Percentiles rank a stretch among this genome's conserved stretches.
Conservation (phyloP, 2,113 vertebrate species). For the Suncus etruscus region DNA sequence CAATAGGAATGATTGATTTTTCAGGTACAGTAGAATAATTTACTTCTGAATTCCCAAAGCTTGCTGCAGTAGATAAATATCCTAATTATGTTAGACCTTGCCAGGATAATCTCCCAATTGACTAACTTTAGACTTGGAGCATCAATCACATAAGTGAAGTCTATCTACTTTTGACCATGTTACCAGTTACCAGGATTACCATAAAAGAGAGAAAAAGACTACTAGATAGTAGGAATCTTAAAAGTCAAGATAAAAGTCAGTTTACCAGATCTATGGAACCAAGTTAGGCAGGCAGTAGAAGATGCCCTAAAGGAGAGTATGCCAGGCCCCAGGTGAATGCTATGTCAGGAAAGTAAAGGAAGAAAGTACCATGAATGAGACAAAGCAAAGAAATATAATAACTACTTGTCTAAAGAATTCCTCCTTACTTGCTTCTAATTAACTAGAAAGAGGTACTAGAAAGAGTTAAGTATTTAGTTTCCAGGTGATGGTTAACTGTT, state of each 20-base stretch:
- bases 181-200: too few species aligned
- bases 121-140: neutral
- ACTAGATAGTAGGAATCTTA: neutral
- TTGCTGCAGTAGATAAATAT: neutral
- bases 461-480: neutral
- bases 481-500: neutral
- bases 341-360: fast-evolving
- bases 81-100: neutral
- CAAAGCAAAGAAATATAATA: neutral
- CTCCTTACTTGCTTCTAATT: neutral
- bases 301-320: fast-evolving
- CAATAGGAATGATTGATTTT: neutral
- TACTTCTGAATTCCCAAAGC: neutral
- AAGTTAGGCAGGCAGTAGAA: neutral
- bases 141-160: neutral
- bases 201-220: neutral
- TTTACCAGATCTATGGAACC: neutral
- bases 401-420: neutral
- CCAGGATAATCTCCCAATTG: neutral
- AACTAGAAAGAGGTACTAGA: fast-evolving
- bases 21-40: neutral
- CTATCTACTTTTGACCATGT: neutral
- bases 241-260: neutral
- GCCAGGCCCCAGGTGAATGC: neutral
- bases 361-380: neutral